These are phyloP conservation scores for Puntigrus tetrazona DNA, from an alignment of 2,113 vertebrate genomes.

Conservation along the genomic window DNA sequence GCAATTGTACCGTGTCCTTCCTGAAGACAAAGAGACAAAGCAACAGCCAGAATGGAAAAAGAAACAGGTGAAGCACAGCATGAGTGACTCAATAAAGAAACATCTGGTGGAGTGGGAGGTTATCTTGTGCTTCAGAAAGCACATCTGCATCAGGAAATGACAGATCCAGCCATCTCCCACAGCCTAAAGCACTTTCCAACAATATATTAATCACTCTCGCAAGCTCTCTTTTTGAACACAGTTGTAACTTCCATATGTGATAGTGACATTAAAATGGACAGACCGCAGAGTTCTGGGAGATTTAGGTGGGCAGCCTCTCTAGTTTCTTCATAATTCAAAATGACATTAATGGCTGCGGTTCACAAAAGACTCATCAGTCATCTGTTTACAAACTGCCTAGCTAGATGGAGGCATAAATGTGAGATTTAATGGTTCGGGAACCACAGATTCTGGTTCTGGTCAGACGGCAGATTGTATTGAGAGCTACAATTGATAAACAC, in stretches of 20 bases:
- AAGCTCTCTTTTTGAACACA: not conserved
- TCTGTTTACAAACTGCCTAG: conserved; percentile 38
- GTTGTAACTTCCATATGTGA: not conserved
- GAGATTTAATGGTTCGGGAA: conserved; percentile 7
- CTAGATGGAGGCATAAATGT: conserved; percentile 4
- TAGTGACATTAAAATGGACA: conserved; percentile 23
- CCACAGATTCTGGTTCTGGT: conserved; percentile 2
- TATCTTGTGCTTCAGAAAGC: conserved; percentile 12
- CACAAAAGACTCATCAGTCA: conserved; percentile 38
- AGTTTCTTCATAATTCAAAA: conserved; percentile 39
- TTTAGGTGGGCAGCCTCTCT: conserved; percentile 30
- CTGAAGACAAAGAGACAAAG: not conserved
- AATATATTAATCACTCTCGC: conserved; percentile 8
- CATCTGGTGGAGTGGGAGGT: conserved; percentile 38
- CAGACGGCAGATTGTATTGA: not conserved
- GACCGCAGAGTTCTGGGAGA: not conserved
- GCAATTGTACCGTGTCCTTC: not conserved
- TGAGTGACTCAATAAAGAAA: conserved; percentile 21
- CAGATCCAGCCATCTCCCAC: conserved; percentile 11
- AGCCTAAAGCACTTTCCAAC: not conserved
- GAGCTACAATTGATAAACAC: conserved; percentile 11
- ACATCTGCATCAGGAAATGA: conserved; percentile 15
- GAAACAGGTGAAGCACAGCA: conserved; percentile 15
- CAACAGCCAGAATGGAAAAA: conserved; percentile 3
- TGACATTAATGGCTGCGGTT: conserved; percentile 33